Evolutionary conservation across 1,140 invertebrate genomes (phyloP), one percentile per base, ranked within the genome.

Genomic region (Drosophila malerkotliana): DNA sequence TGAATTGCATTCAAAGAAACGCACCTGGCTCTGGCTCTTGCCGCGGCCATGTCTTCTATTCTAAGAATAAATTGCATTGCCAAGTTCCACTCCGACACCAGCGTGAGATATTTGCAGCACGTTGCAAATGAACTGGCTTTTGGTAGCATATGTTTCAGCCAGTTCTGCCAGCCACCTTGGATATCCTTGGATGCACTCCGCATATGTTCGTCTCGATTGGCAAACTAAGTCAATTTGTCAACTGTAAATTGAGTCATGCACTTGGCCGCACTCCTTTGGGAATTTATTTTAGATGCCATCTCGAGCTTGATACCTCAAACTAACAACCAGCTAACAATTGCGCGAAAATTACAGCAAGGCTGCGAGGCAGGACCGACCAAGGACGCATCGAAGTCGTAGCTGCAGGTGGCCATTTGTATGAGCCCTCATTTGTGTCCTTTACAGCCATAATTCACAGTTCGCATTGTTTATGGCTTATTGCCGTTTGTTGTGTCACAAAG

Each of bases 401-500:
- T 52, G 59, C 37, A 55, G 53, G 48, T 66, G 53, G 32, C 44
- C 30, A 32, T 58, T 34, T 52, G 28, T 41, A 52, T 21, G 41
- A 57, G 34, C 28, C 49, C 53, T 73, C 34, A 64, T 34, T 45
- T 44, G 26, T 28, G 21, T 18, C 52, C 69, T 74, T 74, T 61
- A 51, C 59, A 66, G 45, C 57, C 67, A 79, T 78, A 85, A 80
- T 59, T 64, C 52, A 54, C 59, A 24, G 28, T 14, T 47, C 39
- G 59, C 30, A 55, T 81, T 75, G 77, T 68, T 87, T 75, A 64
- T 72, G 69, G 57, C 69, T 82, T 85, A 82, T 71, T 74, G 63
- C 82, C 81, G 75, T 77, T 85, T 85, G 78, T 63, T 87, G 69
- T 81, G 82, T 87, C 81, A 87, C 79, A 77, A 82, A 87, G 74